A percentile compares a stretch with the other conserved stretches of the same genome.
Conservation (phyloP, 1,140 invertebrate genomes). For the Mylabris phalerata region DNA sequence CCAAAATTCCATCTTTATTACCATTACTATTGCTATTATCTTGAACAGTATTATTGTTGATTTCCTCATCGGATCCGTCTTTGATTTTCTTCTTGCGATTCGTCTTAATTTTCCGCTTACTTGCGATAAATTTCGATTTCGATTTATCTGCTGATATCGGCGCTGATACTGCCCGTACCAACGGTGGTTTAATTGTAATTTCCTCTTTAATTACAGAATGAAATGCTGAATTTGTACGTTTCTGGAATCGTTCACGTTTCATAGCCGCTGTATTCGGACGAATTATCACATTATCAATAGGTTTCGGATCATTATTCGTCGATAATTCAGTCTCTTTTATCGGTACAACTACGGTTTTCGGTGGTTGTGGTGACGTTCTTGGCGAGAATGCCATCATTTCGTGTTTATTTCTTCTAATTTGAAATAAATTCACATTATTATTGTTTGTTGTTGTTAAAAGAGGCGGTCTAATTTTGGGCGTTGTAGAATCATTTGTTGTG, state of each 20-base stretch:
- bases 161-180: slow-evolving; percentile 34
- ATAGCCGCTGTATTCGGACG: slow-evolving; percentile 32
- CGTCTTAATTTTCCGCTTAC: slow-evolving; percentile 32
- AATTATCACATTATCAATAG: slow-evolving; percentile 23
- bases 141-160: slow-evolving; percentile 22
- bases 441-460: slow-evolving; percentile 13
- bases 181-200: slow-evolving; percentile 24
- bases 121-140: slow-evolving; percentile 35
- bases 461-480: slow-evolving; percentile 29
- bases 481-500: background rate
- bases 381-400: background rate
- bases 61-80: background rate
- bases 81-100: slow-evolving; percentile 1
- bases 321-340: slow-evolving; percentile 21
- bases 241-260: slow-evolving; percentile 36
- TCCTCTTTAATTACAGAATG: slow-evolving; percentile 22
- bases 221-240: slow-evolving; percentile 38
- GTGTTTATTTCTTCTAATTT: slow-evolving; percentile 28
- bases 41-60: slow-evolving; percentile 5
- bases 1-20: no score
- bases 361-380: slow-evolving; percentile 7
- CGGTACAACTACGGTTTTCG: slow-evolving; percentile 30
- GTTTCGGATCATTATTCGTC: slow-evolving; percentile 17
- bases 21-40: slow-evolving; percentile 17
- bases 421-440: slow-evolving; percentile 28